These are phyloP conservation scores for Aix galericulata DNA, from an alignment of 2,113 vertebrate species.

Conservation along the genomic window DNA sequence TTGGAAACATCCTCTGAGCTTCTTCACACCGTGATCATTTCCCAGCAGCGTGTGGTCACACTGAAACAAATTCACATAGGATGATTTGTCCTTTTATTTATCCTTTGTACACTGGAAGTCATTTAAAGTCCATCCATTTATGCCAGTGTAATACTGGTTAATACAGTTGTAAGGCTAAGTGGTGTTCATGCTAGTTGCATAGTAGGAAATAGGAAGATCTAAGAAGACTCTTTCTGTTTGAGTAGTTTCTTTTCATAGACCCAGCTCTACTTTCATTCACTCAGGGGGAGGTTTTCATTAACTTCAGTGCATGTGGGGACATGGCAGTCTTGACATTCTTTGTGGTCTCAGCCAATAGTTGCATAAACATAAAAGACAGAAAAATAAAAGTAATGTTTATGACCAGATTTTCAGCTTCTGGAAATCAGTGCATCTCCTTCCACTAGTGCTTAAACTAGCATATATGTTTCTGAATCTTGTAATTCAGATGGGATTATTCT, in stretches of 20 bases:
- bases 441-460: fast-evolving
- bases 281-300: background rate
- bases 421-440: background rate
- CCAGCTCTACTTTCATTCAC: background rate
- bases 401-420: background rate
- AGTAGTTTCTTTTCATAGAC: background rate
- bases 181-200: background rate
- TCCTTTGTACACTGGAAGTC: background rate
- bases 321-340: background rate
- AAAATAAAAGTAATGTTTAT: background rate
- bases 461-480: background rate
- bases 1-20: background rate
- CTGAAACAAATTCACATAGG: background rate
- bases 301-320: background rate
- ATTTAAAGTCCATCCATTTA: conserved; percentile 1
- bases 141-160: background rate
- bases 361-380: background rate
- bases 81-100: conserved; percentile 40
- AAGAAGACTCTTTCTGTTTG: background rate
- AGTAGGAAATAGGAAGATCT: background rate
- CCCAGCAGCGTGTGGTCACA: background rate
- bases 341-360: background rate
- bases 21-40: background rate
- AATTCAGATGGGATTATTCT: background rate
- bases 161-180: background rate